Evolutionary conservation across 2,797 vertebrate species (phyloP).

Genomic region (Telmatherina bonti): DNA sequence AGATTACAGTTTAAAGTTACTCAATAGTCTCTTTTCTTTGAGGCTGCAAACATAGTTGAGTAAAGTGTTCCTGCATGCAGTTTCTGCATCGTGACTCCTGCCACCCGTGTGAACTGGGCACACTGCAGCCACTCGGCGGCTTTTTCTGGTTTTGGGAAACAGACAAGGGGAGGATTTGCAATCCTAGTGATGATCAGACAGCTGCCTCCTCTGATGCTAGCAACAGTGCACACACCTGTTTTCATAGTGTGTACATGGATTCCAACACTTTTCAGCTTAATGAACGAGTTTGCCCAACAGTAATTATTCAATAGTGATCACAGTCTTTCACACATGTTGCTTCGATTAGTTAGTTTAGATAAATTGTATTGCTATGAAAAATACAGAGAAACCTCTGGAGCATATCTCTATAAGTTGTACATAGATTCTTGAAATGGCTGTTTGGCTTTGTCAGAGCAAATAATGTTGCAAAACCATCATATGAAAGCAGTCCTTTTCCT

Average conservation of each 20-base stretch:
- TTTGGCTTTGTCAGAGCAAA: background rate
- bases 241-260: background rate
- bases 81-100: background rate
- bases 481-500: background rate
- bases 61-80: background rate
- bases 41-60: background rate
- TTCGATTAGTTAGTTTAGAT: background rate
- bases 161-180: conserved; percentile 22
- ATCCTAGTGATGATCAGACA: conserved; percentile 34
- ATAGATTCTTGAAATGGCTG: background rate
- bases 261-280: conserved; percentile 15
- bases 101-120: background rate
- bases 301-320: background rate
- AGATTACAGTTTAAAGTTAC: background rate
- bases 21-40: background rate
- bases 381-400: background rate
- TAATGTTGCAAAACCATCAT: background rate
- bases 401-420: background rate
- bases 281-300: conserved; percentile 6
- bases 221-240: conserved; percentile 43
- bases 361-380: background rate
- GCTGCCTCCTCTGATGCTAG: conserved; percentile 36
- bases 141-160: conserved; percentile 27
- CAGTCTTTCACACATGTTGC: background rate
- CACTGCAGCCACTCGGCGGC: conserved; percentile 13